Evolutionary conservation across 92 coral and sea anemone genomes (phyloP).

Genomic region (Pocillopora grandis): DNA sequence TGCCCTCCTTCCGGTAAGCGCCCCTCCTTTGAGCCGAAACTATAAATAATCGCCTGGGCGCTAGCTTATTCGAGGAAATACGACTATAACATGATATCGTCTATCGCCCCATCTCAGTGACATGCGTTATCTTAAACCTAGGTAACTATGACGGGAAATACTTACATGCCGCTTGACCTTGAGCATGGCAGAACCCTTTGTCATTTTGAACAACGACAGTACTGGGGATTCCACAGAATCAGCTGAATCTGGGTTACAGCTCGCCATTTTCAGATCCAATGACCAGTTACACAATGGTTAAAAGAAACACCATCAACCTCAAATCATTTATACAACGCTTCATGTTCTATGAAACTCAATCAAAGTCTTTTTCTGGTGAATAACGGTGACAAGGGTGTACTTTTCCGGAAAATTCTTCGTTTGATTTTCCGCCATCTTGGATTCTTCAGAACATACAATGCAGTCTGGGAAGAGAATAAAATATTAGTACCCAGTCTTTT

Average conservation of each 20-base stretch:
- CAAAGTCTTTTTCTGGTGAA: not conserved
- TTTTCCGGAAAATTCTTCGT: not conserved
- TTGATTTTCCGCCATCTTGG: slow-evolving; percentile 28
- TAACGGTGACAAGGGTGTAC: not conserved
- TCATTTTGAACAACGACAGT: slow-evolving; percentile 76
- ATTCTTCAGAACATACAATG: slow-evolving; percentile 15
- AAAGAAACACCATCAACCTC: not conserved
- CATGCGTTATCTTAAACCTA: too few relatives aligned
- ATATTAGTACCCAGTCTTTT: slow-evolving; percentile 23
- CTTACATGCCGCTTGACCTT: slow-evolving; percentile 83
- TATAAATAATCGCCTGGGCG: too few relatives aligned
- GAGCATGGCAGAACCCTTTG: slow-evolving; percentile 85
- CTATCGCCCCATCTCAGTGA: too few relatives aligned
- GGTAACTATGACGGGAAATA: not conserved
- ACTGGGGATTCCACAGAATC: slow-evolving; percentile 21
- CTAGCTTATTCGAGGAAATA: too few relatives aligned
- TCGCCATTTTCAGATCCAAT: slow-evolving; percentile 12
- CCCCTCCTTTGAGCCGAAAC: too few relatives aligned
- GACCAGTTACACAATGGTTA: not conserved
- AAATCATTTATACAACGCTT: not conserved
- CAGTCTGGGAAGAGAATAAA: slow-evolving; percentile 26
- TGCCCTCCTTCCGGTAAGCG: too few relatives aligned
- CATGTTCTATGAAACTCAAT: not conserved
- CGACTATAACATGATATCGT: too few relatives aligned
- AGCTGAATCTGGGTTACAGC: not conserved